Percentiles rank a stretch among this genome's conserved stretches.
Evolutionary conservation across 30 jellyfish, hydroid and myxozoan genomes (phyloP).

Genomic region (Phacellophora camtschatica): DNA sequence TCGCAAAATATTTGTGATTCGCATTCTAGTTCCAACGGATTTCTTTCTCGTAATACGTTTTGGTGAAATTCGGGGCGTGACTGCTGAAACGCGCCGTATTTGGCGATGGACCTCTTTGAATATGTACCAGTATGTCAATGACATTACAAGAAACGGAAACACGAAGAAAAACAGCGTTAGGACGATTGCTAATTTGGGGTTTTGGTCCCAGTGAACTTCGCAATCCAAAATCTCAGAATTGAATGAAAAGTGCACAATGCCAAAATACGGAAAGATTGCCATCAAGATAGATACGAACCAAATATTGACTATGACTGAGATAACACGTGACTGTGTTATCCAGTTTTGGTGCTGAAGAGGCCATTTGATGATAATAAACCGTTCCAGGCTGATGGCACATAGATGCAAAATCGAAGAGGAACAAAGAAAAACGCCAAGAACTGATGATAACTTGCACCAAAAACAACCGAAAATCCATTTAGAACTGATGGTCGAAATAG

Average conservation of each 20-base stretch:
- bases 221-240: slow-evolving; percentile 66
- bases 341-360: slow-evolving; percentile 58
- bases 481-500: slow-evolving; percentile 28
- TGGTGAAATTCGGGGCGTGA: neutral
- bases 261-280: slow-evolving; percentile 80
- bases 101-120: slow-evolving; percentile 69
- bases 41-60: neutral
- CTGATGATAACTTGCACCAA: slow-evolving; percentile 80
- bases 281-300: slow-evolving; percentile 65
- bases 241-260: slow-evolving; percentile 52
- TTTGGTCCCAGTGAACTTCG: slow-evolving; percentile 42
- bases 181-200: slow-evolving; percentile 59
- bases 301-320: slow-evolving; percentile 20
- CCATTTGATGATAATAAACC: slow-evolving; percentile 66
- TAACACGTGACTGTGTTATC: slow-evolving; percentile 48
- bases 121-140: slow-evolving; percentile 52
- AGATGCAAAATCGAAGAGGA: slow-evolving; percentile 75
- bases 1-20: slow-evolving; percentile 6
- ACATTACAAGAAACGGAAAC: slow-evolving; percentile 64
- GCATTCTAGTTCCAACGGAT: slow-evolving; percentile 13
- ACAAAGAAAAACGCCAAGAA: slow-evolving; percentile 76
- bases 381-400: slow-evolving; percentile 74
- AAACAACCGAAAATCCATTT: slow-evolving; percentile 86
- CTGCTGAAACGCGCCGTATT: slow-evolving; percentile 50
- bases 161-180: slow-evolving; percentile 56